Evolutionary conservation across 2,797 vertebrate genomes (phyloP), one percentile per base, ranked within the genome.

Genomic region (Sebastes vulpes): DNA sequence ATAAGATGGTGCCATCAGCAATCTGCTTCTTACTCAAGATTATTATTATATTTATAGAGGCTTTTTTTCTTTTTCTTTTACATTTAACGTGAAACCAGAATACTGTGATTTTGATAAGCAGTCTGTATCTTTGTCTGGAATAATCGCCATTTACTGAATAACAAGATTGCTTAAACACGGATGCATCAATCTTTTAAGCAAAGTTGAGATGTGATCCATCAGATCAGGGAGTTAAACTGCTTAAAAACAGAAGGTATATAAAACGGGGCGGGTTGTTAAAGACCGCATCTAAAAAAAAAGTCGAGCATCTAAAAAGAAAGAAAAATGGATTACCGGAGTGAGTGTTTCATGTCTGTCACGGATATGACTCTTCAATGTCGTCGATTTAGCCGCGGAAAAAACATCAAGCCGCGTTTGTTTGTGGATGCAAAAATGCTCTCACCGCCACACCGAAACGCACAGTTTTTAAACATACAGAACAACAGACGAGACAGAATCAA

Each of bases 401-500:
- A 67, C 85, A 85, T 76, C 58, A 76, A 72, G 65, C 54, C 42
- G 21, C 9, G 59, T 66, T 79, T 71, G 69, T 83, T 50, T 46
- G 71, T 56, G 75, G 76, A 83, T 74, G 78, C 63, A 42, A 73
- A 73, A 84, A 84, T 58, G 77, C 67, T 85, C 74, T 59, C 25
- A 48, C 71, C 46, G 73, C 54, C 74, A 68, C 31, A 74, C 54
- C 50, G 28, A 90, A 79, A 90, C n/a, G 59, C 80, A 76, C 71
- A 73, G 63, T 89, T 87, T 87, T 46, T 78, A 80, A 78, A 85
- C 74, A 72, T 63, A 87, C 58, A 84, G 68, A 72, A 68, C 77
- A 88, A 75, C 83, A 89, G 77, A 85, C 53, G 21, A 89, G 83
- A 90, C 82, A 77, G 65, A 88, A 92, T 91, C 86, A 90, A 91